A percentile compares a stretch with the other conserved stretches of the same genome.
phyloP scores from a whole-genome alignment of 2,888 invertebrate species.

The Seira musarum region DNA sequence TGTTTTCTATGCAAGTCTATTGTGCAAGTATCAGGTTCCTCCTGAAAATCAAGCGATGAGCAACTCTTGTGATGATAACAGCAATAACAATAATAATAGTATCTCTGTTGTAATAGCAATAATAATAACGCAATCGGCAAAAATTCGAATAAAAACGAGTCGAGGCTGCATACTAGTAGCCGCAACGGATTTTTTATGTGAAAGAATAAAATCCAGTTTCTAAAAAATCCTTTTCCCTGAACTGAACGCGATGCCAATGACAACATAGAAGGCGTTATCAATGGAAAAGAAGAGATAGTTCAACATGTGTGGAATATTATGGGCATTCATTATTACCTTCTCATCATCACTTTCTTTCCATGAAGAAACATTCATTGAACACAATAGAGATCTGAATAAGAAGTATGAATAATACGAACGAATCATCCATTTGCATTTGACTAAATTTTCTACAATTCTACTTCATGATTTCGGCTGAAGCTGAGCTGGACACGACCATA shows the following conservation, averaged over 20 bases:
- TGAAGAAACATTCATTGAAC: too few relatives aligned
- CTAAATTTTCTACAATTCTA: too few relatives aligned
- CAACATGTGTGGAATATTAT: not conserved
- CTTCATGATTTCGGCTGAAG: not conserved
- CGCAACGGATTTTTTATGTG: not conserved
- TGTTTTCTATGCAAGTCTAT: not conserved
- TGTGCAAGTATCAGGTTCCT: too few relatives aligned
- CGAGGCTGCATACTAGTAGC: not conserved
- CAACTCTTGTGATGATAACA: not conserved
- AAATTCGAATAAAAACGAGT: not conserved
- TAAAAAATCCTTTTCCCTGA: not conserved
- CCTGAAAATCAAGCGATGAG: not conserved
- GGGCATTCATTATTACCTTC: not conserved
- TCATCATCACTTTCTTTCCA: not conserved
- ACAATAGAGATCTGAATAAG: too few relatives aligned
- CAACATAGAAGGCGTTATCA: not conserved
- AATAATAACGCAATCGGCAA: constrained; percentile 4
- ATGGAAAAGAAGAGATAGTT: not conserved
- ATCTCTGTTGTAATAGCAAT: not conserved
- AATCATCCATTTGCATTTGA: too few relatives aligned
- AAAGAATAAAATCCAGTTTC: not conserved
- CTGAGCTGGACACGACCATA: not conserved
- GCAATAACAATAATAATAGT: not conserved
- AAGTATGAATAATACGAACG: too few relatives aligned
- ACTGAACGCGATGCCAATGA: not conserved